These are phyloP conservation scores for Rattus rattus DNA, from an alignment of 2,113 vertebrate genomes.

Conservation along the genomic window DNA sequence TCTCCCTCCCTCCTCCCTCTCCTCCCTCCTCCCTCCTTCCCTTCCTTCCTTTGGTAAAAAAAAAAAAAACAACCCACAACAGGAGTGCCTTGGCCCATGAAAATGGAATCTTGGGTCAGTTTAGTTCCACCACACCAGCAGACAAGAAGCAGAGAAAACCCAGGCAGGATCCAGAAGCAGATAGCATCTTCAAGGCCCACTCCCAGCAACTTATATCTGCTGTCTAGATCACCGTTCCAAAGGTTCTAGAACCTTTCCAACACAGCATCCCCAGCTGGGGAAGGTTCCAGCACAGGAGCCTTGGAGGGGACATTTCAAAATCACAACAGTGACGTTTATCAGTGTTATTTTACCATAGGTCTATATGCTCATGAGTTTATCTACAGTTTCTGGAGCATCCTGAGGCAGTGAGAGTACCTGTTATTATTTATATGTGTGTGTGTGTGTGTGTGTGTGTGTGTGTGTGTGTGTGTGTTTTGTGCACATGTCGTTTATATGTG, in stretches of 20 bases:
- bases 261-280: not conserved
- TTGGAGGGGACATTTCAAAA: not conserved
- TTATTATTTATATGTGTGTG: not conserved
- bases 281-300: not conserved
- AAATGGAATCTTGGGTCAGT: not conserved
- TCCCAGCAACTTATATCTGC: not conserved
- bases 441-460: too few species aligned
- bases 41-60: too few species aligned
- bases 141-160: not conserved
- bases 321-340: not conserved
- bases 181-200: not conserved
- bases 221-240: not conserved
- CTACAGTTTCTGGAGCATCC: not conserved
- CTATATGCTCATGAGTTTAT: not conserved
- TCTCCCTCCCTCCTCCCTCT: too few species aligned
- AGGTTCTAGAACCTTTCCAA: not conserved
- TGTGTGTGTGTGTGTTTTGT: not conserved
- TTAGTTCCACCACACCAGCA: not conserved
- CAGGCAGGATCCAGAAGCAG: not conserved
- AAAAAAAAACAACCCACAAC: too few species aligned
- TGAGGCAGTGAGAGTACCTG: not conserved
- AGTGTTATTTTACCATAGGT: not conserved
- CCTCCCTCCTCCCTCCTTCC: too few species aligned
- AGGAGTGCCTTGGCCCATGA: not conserved
- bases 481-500: not conserved